Conservation (phyloP, 2,113 vertebrate species). For the Cisticola juncidis region DNA sequence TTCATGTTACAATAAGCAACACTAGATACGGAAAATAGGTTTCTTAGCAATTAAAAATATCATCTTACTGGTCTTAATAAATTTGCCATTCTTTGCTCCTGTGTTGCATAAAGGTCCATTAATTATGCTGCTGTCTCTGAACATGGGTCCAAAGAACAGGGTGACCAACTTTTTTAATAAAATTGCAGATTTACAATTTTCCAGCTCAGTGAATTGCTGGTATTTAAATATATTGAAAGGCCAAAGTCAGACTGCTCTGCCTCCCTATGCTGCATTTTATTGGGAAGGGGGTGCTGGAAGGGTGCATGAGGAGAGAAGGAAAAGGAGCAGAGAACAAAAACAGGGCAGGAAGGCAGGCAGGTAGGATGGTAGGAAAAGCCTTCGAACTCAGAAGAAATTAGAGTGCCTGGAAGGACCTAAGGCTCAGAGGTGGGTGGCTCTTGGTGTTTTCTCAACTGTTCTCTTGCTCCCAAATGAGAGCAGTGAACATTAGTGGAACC, state of each 20-base stretch:
- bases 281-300: background rate
- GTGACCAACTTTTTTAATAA: conserved; percentile 57
- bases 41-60: background rate
- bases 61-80: background rate
- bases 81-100: background rate
- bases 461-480: background rate
- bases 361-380: background rate
- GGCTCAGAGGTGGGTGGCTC: background rate
- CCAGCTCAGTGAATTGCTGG: conserved; percentile 57
- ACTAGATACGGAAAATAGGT: background rate
- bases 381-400: background rate
- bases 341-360: background rate
- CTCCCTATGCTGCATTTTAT: background rate
- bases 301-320: background rate
- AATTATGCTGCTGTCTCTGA: conserved; percentile 50
- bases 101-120: conserved; percentile 2
- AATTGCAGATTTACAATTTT: conserved; percentile 70
- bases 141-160: conserved; percentile 26
- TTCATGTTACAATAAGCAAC: background rate
- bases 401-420: background rate
- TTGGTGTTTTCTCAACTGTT: background rate
- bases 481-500: accelerated
- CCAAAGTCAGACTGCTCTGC: background rate
- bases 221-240: conserved; percentile 59
- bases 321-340: background rate